Base-by-base conservation (phyloP, 2,113 vertebrate genomes). In the Chionomys nivalis region DNA sequence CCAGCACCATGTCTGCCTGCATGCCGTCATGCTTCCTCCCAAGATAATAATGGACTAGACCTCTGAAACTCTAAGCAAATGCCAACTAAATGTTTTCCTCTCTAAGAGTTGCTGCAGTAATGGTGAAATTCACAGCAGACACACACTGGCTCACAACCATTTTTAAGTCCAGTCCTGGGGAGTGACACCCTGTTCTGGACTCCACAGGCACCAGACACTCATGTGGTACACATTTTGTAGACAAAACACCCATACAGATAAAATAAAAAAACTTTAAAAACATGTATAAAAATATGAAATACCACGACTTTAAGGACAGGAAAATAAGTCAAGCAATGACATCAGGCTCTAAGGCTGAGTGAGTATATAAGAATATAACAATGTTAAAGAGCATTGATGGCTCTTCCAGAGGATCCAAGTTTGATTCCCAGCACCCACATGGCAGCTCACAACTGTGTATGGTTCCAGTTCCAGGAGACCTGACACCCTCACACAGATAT, bases 301-400 rank as follows among this genome's bases (percentile, higher is more conserved):
- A 75, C 49, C 55, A 44, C 65, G 89, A 96, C 55, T 87, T 86
- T 72, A 88, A 91, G 66, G 95, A 93, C 14, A 87, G n/a, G 86
- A 93, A 91, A 73, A 83, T 44, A 87, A 90, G 42, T 92, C 79
- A 83, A 66, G 93, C 63, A 76, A 79, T 70, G 31, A n/a, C 94
- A 92, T 61, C 49, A 93, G 81, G 61, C 76, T 16, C 33, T 61
- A 61, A 85, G 33, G 6, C 58, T 88, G 33, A 93, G 39, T 52
- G 26, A 91, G 24, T 49, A n/a, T n/a, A n/a, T 66, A 31, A 93
- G 82, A 77, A 89, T 87, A 36, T 55, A 39, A 39, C 36, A 47
- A 77, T 16, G 47, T 23, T 75, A 23, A 23, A 23, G 72, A 75
- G 39, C 10, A 75, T 23, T 75, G 72, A 24, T 42, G 21, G 39